Conservation (phyloP, 1,140 invertebrate species). For the Formica exsecta region DNA sequence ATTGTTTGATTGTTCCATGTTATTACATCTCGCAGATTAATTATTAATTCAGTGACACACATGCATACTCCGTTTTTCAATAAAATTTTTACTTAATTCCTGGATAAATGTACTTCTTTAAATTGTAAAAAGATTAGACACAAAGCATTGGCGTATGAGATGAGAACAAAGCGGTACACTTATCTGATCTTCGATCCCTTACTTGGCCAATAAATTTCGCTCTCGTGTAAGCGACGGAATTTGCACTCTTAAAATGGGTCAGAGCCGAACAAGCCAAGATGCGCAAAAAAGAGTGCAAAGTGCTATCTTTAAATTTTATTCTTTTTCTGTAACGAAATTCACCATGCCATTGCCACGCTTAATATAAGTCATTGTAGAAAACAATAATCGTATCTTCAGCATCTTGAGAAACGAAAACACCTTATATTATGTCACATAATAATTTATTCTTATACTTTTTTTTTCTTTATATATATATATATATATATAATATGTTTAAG, state of each 20-base stretch:
- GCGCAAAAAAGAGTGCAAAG: not conserved
- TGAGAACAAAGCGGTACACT: constrained; percentile 22
- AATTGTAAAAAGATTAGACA: not conserved
- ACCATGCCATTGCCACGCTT: not conserved
- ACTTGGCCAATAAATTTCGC: constrained; percentile 26
- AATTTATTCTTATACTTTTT: no score
- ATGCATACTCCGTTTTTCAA: not conserved
- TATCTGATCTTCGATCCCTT: constrained; percentile 30
- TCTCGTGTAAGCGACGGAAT: constrained; percentile 5
- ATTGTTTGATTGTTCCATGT: not conserved
- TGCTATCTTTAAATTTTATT: not conserved
- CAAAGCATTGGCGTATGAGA: constrained; percentile 1
- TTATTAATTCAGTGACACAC: not conserved
- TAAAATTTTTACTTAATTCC: not conserved
- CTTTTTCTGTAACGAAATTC: not conserved
- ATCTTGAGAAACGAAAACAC: not conserved
- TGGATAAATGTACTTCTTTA: not conserved
- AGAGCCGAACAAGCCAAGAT: not conserved
- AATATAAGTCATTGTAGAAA: not conserved
- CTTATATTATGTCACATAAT: not conserved
- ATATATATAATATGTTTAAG: no score
- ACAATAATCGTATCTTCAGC: not conserved
- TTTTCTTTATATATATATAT: no score
- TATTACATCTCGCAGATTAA: not conserved
- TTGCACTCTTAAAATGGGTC: constrained; percentile 5